Conservation (phyloP, 2,797 vertebrate genomes). For the Ibycter americanus region DNA sequence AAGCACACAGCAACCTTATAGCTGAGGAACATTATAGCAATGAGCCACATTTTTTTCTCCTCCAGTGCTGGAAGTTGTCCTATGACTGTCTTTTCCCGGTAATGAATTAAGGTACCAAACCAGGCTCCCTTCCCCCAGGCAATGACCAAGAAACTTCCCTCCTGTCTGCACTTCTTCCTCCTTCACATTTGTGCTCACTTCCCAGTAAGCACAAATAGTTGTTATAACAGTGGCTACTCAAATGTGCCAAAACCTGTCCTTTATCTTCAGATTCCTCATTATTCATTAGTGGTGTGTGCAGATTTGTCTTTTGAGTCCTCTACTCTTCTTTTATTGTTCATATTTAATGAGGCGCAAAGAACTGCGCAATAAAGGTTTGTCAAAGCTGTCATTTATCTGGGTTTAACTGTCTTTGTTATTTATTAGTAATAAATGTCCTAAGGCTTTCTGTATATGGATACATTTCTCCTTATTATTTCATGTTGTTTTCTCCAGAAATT, state of each 20-base stretch:
- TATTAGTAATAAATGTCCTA: conserved; percentile 36
- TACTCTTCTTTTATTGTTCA: conserved; percentile 49
- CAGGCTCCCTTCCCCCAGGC: not conserved
- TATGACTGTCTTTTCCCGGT: not conserved
- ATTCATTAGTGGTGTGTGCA: not conserved
- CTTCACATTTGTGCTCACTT: not conserved
- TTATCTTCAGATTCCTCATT: not conserved
- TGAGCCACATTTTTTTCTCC: not conserved
- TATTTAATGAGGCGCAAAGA: conserved; percentile 66
- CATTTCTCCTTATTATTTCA: conserved; percentile 2
- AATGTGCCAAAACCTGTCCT: conserved; percentile 13
- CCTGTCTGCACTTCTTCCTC: not conserved
- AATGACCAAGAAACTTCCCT: not conserved
- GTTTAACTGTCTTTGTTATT: conserved; percentile 24
- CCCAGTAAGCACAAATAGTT: not conserved
- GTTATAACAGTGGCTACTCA: not conserved
- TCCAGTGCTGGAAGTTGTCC: not conserved
- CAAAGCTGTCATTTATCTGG: conserved; percentile 46
- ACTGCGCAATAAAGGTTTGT: conserved; percentile 42
- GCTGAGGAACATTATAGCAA: not conserved
- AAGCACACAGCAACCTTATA: not conserved
- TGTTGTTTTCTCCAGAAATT: not conserved
- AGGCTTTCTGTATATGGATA: not conserved
- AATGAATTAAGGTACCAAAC: not conserved
- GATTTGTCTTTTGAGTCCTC: conserved; percentile 48